Base-by-base conservation (phyloP, 2,113 vertebrate species). In the Chaenogobius annularis region DNA sequence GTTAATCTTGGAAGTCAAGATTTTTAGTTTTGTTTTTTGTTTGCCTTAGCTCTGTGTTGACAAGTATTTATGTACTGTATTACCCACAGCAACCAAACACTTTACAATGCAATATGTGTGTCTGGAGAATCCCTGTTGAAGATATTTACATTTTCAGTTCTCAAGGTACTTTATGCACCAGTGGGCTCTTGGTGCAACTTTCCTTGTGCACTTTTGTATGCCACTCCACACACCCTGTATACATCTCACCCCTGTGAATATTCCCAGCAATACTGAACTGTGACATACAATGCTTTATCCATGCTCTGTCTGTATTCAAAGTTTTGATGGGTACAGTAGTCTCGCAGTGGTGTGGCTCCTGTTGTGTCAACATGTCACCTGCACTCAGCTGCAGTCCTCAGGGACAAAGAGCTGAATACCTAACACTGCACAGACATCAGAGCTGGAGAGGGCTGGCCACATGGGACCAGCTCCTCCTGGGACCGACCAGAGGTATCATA, bases 371-470 rank as follows among this genome's bases (percentile, higher is more conserved):
- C 80, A 83, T 52, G n/a, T 65, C 47, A 46, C 81, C 70, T 81
- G 78, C 79, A 23, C 83, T 77, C 37, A 55, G 9, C 66, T 69
- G 61, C 66, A 78, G 77, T 77, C 48, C 83, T 78, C 79, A 52
- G 74, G 78, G 87, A 88, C 14, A 31, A 74, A 79, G 75, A 68
- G 73, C 14, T 70, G 80, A 85, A 88, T 78, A 77, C 61, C 78
- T 62, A 82, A 69, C 43, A 50, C 62, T 66, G 22, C 48, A 78
- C 77, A 85, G 63, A 65, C 72, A 84, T 85, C 69, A 79, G 84
- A 87, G 68, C 77, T 79, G 85, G 75, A 77, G 78, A 80, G 83
- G 71, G 75, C 85, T 35, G 47, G 80, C 69, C 63, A 72, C 77
- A 69, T 50, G 82, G 68, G 64, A 75, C 48, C 48, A 37, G 74